phyloP scores from a whole-genome alignment of 2,797 vertebrate species.

The Hafferia zeledoni region DNA sequence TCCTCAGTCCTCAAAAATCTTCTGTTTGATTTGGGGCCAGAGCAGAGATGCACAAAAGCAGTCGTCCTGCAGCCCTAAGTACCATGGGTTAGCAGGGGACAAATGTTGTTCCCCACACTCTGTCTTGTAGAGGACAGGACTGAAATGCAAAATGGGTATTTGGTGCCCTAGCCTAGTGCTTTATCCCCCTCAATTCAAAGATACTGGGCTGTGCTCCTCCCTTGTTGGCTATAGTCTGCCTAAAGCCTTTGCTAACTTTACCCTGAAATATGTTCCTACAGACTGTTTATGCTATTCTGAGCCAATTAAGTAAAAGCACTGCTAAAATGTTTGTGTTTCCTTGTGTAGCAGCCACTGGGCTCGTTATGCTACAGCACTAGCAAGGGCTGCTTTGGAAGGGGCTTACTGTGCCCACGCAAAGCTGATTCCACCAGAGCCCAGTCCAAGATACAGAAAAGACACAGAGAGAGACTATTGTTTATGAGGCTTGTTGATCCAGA shows the following conservation, averaged over 20 bases:
- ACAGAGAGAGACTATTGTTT: not conserved
- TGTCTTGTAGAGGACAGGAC: not conserved
- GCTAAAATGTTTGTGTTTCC: not conserved
- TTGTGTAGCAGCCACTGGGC: not conserved
- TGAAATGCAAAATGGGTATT: not conserved
- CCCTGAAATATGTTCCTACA: slow-evolving; percentile 13
- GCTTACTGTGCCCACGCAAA: rapidly evolving
- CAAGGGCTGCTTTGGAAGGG: not conserved
- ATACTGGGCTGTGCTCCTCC: not conserved
- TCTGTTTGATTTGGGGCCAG: not conserved
- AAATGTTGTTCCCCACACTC: rapidly evolving
- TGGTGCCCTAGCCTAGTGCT: not conserved
- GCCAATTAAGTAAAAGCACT: not conserved
- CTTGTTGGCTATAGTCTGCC: not conserved
- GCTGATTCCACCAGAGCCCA: not conserved
- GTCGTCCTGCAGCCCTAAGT: not conserved
- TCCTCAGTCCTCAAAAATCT: not conserved
- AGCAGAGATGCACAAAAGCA: not conserved
- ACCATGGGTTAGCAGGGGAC: not conserved
- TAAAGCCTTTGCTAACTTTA: not conserved
- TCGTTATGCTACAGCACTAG: not conserved
- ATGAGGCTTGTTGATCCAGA: not conserved
- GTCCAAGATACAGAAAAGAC: not conserved
- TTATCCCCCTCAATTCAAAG: not conserved
- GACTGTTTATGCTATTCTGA: not conserved